Evolutionary conservation across 2,888 invertebrate species (phyloP), one percentile per base, ranked within the genome.

Genomic region (Tineola bisselliella): DNA sequence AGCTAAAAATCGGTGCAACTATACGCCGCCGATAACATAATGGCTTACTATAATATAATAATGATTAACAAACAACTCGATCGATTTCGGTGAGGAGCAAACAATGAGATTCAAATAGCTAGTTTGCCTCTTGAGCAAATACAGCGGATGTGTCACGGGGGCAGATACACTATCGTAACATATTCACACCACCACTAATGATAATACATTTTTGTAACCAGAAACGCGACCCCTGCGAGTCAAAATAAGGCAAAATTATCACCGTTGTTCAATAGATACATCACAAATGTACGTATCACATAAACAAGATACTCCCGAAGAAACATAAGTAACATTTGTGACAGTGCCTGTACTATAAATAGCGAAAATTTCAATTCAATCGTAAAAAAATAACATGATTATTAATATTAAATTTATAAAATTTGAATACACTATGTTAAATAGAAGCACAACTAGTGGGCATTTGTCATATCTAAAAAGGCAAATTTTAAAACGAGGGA

Each of bases 1-100:
- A 82, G 80, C 83, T 84, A 84, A 84, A 25, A 77, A 76, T 72
- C 68, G 84, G 84, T 81, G 86, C 77, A 80, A 80, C 79, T 18
- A 25, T 5, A 25, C 54, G 25, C 54, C 8, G 4, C 19, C 54
- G 54, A 38, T 48, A 17, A 48, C 17, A 48, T 48, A 48, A 48
- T 17, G n/a, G 48, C 38, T 38, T 38, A 38, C 38, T 6, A 38
- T 38, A 38, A 38, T 38, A 38, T 25, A 25, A 25, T 25, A 38
- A 38, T n/a, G 38, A 38, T 6, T 10, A 38, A 38, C 38, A 38
- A 38, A 38, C 38, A 38, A 38, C 38, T 12, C n/a, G 38, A 38
- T n/a, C 38, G 38, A n/a, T 10, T 38, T 38, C 31, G 38, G 38
- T 38, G 38, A 38, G 17, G 48, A 17, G 48, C 17, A 2, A n/a